Base-by-base conservation (phyloP, 1,140 invertebrate genomes). In the Calephelis virginiensis region DNA sequence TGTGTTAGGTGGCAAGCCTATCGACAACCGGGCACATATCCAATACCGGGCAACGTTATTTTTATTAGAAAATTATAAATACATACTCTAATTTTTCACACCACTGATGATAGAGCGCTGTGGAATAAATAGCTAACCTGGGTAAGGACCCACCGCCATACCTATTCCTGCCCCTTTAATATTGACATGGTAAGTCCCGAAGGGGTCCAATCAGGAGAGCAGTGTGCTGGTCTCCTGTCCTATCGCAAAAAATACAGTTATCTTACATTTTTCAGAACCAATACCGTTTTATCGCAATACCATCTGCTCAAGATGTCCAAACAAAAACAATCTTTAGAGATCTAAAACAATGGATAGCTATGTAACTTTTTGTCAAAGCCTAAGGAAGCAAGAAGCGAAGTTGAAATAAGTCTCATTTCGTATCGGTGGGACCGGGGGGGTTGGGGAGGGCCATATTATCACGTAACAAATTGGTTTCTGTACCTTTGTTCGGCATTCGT, bases 381-480 rank as follows among this genome's bases (percentile, higher is more conserved):
- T 28, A 70, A 40, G 14, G 63, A 53, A 65, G 63, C 63, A 56
- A 66, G 71, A 61, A 74, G 73, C 68, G 63, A 74, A 77, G 66
- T 73, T 78, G 75, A 75, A 83, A 83, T 81, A 80, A 81, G 76
- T 76, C 77, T 82, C 77, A 82, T 83, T 81, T 80, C 67, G 73
- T 75, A 71, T 75, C 64, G 66, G 68, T 62, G 72, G 72, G 68
- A 45, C 64, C 45, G 64, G 61, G 49, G 65, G 63, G 61, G 69
- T 47, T 38, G 37, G 65, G 53, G 65, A 61, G 78, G 73, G 81
- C 78, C 81, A 90, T 90, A 90, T 90, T 89, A 89, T 89, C 87
- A 90, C 87, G 87, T 89, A 89, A 87, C 86, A 90, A 90, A 90
- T 90, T 89, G 87, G 87, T 90, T 90, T 88, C 85, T 80, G 81